Evolutionary conservation across 2,888 invertebrate species (phyloP), one percentile per base, ranked within the genome.

Genomic region (Eumacrocentrus americanus): DNA sequence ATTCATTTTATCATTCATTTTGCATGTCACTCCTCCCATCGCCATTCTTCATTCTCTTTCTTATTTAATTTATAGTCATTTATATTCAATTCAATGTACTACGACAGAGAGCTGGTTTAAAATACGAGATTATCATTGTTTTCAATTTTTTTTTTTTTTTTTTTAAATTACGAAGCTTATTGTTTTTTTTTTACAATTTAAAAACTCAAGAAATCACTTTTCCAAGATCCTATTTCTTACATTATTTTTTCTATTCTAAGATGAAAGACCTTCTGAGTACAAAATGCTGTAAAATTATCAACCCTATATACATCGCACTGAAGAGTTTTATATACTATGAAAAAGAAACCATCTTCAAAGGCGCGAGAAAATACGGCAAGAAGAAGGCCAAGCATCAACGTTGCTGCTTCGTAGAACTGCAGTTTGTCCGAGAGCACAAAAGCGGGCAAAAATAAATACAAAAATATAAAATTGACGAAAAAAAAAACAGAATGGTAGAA

Each of bases 1-100:
- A 44, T 29, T 54, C 22, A 44, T 34, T 44, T 44, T 37, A 16
- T 53, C 23, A 38, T 40, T 53, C 22, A 38, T 37, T 29, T 14
- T 46, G 14, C 12, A 2, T 46, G 46, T 2, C 20, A 16, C 5
- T 42, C 42, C 11, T 42, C 16, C 22, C 25, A 22, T 12, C 25
- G 23, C 12, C 46, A 22, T 12, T 46, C 7, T 14, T 25, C 25
- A 40, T 14, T 55, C 16, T 23, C 18, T 16, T 20, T 46, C 22
- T 37, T 46, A n/a, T n/a, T n/a, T n/a, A n/a, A n/a, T n/a, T 25
- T 14, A 16, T 22, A 34, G 22, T 18, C 12, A 25, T 48, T 38
- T 23, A 37, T 48, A 35, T 38, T 47, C 25, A 35, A 47, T 18
- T 16, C 25, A 14, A 40, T 35, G 25, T n/a, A 3, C 25, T n/a